phyloP scores from a whole-genome alignment of 2,797 vertebrate genomes.

The Halcyon chelicuti region DNA sequence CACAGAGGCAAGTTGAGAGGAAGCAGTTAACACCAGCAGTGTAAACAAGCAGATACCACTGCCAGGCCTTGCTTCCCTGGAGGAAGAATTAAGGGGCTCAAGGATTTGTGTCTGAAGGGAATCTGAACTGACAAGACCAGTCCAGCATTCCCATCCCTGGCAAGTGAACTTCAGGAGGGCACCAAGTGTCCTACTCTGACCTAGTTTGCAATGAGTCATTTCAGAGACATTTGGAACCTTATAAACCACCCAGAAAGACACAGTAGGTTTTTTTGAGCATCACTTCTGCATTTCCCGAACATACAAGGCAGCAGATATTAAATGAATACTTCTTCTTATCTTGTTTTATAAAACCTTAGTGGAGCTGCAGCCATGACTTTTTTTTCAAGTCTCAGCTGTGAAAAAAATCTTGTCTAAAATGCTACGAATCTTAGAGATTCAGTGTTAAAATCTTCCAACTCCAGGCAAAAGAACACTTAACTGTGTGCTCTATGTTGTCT shows the following conservation, averaged over 20 bases:
- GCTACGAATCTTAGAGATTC: neutral
- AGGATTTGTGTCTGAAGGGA: constrained; percentile 16
- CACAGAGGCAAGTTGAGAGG: constrained; percentile 56
- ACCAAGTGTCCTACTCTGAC: constrained; percentile 19
- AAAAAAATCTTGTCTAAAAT: neutral
- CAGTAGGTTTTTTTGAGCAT: neutral
- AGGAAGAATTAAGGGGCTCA: constrained; percentile 60
- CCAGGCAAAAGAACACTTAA: neutral
- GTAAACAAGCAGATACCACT: constrained; percentile 58
- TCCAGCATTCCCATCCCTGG: neutral
- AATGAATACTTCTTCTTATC: neutral
- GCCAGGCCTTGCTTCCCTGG: constrained; percentile 48
- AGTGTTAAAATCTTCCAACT: neutral
- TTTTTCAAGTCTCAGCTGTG: neutral
- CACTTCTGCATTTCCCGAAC: constrained; percentile 20
- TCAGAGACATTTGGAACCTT: neutral
- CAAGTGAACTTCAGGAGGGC: neutral
- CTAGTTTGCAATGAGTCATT: neutral
- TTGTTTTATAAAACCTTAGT: neutral
- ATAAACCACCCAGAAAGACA: neutral
- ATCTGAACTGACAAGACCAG: constrained; percentile 16
- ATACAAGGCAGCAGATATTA: neutral
- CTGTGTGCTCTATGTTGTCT: neutral
- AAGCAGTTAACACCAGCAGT: constrained; percentile 68
- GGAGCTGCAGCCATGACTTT: neutral